Conservation (phyloP, 2,797 vertebrate genomes). For the Pogoniulus pusillus region DNA sequence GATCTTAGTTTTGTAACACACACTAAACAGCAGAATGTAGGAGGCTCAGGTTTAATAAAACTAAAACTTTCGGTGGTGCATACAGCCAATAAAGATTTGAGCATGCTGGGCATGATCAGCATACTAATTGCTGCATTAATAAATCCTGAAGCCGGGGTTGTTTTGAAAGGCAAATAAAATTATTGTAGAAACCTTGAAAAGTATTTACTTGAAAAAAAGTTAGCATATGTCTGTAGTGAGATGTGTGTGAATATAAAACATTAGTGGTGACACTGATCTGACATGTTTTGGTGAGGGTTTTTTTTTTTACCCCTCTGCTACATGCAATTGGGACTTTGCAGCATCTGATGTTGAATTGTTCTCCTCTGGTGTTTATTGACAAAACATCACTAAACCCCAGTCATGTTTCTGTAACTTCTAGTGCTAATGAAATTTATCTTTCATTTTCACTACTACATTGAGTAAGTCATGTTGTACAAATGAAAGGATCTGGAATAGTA, state of each 20-base stretch:
- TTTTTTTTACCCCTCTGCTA: neutral
- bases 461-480: neutral
- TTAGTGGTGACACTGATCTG: neutral
- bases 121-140: slow-evolving; percentile 67
- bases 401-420: neutral
- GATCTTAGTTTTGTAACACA: slow-evolving; percentile 65
- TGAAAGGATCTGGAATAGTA: neutral
- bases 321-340: neutral
- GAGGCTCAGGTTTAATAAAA: slow-evolving; percentile 59
- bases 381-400: neutral
- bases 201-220: slow-evolving; percentile 33
- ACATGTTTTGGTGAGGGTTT: neutral
- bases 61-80: slow-evolving; percentile 35
- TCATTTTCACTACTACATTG: neutral
- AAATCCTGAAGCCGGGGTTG: slow-evolving; percentile 24
- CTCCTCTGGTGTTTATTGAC: neutral
- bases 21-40: slow-evolving; percentile 46
- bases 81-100: slow-evolving; percentile 58
- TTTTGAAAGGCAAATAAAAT: slow-evolving; percentile 67
- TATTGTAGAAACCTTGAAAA: slow-evolving; percentile 47
- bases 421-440: neutral
- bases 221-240: neutral
- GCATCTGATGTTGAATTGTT: neutral
- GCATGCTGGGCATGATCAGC: slow-evolving; percentile 46
- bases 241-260: neutral